Evolutionary conservation across 2,888 invertebrate genomes (phyloP), one percentile per base, ranked within the genome.

Genomic region (Hedychridium roseum): DNA sequence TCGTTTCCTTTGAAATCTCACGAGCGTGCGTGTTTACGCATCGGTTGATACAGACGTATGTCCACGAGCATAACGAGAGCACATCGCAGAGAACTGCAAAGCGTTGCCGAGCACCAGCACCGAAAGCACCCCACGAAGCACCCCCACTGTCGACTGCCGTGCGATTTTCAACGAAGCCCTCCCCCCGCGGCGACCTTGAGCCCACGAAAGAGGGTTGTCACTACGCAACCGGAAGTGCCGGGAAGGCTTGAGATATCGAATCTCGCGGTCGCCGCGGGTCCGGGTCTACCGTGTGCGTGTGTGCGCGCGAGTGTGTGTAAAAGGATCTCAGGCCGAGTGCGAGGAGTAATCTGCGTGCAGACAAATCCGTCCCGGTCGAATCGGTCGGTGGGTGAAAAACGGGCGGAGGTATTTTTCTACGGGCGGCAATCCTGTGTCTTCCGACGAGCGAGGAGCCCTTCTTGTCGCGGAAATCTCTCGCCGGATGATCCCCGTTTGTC

Each of bases 91-190:
- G 6, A 11, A 3, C 61, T 64, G 60, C 57, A 52, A 64, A 67
- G 63, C 66, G 62, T 70, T 68, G 70, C 54, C 68, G 59, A 68
- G 71, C 70, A 73, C 72, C 64, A 70, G 71, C 75, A 74, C 74
- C 58, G 63, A 64, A 54, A 70, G 71, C 72, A 72, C 71, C 68
- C 58, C 51, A 59, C 60, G 50, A 66, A 70, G 70, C 72, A 73
- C 69, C 67, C 57, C 60, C 65, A 64, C 64, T 64, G 64, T 64
- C 66, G 66, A 64, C 54, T 68, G 66, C 60, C 52, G 65, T 67
- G 63, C 59, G 53, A 62, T 52, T 60, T 60, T 43, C 50, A 26
- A 16, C 43, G 17, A 49, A 39, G 36, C 44, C 49, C 57, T 42
- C 30, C 59, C 20, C 53, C 54, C 42, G 52, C 35, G 40, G 54